Evolutionary conservation across 2,113 vertebrate species (phyloP).

Genomic region (Ciconia maguari): DNA sequence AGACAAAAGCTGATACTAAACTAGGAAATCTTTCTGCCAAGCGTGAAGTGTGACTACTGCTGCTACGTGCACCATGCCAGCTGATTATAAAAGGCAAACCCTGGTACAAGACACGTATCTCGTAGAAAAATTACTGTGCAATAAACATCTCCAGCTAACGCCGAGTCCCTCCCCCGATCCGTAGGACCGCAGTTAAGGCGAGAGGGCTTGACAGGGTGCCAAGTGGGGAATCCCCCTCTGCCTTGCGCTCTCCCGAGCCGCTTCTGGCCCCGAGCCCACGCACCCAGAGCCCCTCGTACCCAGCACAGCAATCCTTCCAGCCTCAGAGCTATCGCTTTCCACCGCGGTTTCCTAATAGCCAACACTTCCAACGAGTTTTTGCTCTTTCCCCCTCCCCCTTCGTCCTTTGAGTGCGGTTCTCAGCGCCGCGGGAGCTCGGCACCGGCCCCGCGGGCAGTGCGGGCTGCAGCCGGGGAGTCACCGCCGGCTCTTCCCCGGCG

Average conservation of each 20-base stretch:
- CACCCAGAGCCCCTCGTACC: neutral
- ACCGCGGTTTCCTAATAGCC: neutral
- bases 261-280: neutral
- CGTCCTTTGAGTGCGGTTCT: neutral
- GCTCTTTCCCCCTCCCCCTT: neutral
- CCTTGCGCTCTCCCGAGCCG: neutral
- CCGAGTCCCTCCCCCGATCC: neutral
- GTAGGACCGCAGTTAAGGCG: too few species aligned
- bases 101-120: neutral
- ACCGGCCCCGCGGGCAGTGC: neutral
- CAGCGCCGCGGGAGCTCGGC: neutral
- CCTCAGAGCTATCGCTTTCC: neutral
- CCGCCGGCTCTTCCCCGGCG: neutral
- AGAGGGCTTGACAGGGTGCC: neutral
- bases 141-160: neutral
- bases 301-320: neutral
- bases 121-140: neutral
- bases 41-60: neutral
- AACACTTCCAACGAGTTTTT: neutral
- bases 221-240: neutral
- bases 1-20: conserved; percentile 36
- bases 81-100: conserved; percentile 4
- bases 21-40: conserved; percentile 51
- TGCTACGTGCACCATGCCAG: neutral
- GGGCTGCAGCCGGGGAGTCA: neutral